Base-by-base conservation (phyloP, 2,797 vertebrate genomes). In the Tapera naevia region DNA sequence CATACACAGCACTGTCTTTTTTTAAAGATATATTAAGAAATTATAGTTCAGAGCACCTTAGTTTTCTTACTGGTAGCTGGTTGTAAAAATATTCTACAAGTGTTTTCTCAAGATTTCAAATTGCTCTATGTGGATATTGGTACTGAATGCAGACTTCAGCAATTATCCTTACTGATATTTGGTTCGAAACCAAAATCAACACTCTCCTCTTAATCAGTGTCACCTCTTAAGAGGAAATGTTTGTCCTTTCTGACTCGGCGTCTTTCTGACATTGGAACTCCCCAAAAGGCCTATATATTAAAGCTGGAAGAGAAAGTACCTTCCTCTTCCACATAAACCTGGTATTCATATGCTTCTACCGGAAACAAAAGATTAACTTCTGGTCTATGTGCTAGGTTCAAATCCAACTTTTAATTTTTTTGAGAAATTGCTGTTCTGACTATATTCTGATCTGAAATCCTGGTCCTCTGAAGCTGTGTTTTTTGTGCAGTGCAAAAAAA, bases 401-500 rank as follows among this genome's bases (percentile, higher is more conserved):
- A 73, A 81, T 35, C 7, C 32, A 67, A 3, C 43, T 80, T 71
- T 84, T 48, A 8, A 10, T 1, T 3, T 53, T 73, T 56, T 53
- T 73, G 7, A 33, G 19, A 62, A 67, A 15, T 9, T 57, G 8
- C 12, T 50, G 8, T 64, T 88, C 33, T 60, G 45, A 51, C 10
- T 3, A 2, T 30, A 45, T 25, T 30, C 28, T 60, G 24, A 35
- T 27, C 11, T 27, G 82, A 50, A 45, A 37, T 32, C 33, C 32
- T 58, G 19, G 10, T 28, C 21, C 17, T 46, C 30, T 80, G 70
- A 51, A 72, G 33, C 15, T 72, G 22, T 64, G 24, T 5, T 1
- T 0, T 5, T 1, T 0, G 35, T 56, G 48, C 4, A 2, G 24
- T 46, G n/a, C 35, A 30, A 80, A 50, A 72, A 50, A 75, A 53